Conservation (phyloP, 2,113 vertebrate genomes). For the Okapia johnstoni region DNA sequence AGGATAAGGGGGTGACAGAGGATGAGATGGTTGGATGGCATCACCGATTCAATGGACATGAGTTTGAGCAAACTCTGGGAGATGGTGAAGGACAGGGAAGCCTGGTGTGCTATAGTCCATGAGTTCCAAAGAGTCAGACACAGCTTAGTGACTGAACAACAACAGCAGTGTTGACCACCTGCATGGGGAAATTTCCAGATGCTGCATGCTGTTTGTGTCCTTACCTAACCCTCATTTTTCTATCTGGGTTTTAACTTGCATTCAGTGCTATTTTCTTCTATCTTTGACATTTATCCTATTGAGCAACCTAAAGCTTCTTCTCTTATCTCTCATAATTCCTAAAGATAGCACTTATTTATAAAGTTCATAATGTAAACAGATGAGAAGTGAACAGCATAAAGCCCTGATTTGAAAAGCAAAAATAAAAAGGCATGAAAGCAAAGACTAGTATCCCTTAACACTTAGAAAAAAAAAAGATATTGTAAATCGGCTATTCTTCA, state of each 20-base stretch:
- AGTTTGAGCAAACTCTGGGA: not conserved
- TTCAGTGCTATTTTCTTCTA: not conserved
- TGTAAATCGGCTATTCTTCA: not conserved
- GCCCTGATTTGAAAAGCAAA: not conserved
- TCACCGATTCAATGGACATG: not conserved
- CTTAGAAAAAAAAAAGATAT: not conserved
- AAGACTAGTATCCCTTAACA: not conserved
- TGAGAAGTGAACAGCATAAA: not conserved
- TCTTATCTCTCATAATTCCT: not conserved
- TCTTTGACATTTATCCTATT: not conserved
- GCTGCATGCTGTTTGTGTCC: not conserved
- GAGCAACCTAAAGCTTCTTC: not conserved
- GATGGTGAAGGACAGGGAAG: not conserved
- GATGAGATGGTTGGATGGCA: not conserved
- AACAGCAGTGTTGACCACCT: not conserved
- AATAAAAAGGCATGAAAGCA: not conserved
- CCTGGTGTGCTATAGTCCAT: fast-evolving
- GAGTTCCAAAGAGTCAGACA: not conserved
- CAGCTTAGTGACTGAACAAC: not conserved
- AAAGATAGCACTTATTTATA: not conserved
- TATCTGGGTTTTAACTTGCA: not conserved
- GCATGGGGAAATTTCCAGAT: not conserved
- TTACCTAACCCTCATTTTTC: not conserved
- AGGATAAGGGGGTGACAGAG: not conserved
- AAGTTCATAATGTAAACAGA: not conserved